Evolutionary conservation across 1,140 invertebrate species (phyloP).

Genomic region (Drosophila busckii): DNA sequence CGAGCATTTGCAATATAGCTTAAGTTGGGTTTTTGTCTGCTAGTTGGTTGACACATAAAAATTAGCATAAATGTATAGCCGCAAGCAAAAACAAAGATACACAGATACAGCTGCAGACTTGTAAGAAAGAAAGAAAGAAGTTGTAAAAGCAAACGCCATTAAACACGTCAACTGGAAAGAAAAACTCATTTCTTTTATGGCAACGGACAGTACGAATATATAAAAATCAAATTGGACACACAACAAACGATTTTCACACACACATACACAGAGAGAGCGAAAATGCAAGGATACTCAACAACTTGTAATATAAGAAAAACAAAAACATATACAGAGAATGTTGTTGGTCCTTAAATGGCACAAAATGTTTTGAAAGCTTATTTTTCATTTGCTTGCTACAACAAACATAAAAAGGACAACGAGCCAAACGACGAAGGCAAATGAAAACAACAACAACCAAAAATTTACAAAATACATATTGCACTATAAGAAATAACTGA

Average conservation of each 20-base stretch:
- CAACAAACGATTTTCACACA: slow-evolving; percentile 36
- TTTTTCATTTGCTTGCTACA: slow-evolving; percentile 65
- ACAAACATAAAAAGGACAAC: slow-evolving; percentile 42
- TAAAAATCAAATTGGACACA: slow-evolving; percentile 73
- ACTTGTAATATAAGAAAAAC: slow-evolving; percentile 69
- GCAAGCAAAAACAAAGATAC: slow-evolving; percentile 5
- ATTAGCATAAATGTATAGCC: slow-evolving; percentile 66
- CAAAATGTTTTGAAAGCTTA: slow-evolving; percentile 75
- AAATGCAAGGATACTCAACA: slow-evolving; percentile 1
- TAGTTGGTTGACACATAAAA: slow-evolving; percentile 49
- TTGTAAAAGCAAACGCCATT: slow-evolving; percentile 74
- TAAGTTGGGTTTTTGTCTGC: no score
- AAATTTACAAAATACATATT: slow-evolving; percentile 45
- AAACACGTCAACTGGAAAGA: slow-evolving; percentile 74
- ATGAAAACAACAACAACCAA: slow-evolving; percentile 28
- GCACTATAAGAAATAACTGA: slow-evolving; percentile 70
- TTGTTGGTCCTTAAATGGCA: slow-evolving; percentile 75
- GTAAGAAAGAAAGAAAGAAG: no score
- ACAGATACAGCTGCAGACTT: no score
- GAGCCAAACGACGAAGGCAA: slow-evolving; percentile 20
- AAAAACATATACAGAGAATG: slow-evolving; percentile 61
- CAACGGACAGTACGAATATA: slow-evolving; percentile 33
- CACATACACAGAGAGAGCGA: slow-evolving; percentile 17
- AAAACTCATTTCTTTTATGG: slow-evolving; percentile 67
- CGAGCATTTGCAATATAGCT: no score